Base-by-base conservation (phyloP, 2,113 vertebrate genomes). In the Alethe diademata region DNA sequence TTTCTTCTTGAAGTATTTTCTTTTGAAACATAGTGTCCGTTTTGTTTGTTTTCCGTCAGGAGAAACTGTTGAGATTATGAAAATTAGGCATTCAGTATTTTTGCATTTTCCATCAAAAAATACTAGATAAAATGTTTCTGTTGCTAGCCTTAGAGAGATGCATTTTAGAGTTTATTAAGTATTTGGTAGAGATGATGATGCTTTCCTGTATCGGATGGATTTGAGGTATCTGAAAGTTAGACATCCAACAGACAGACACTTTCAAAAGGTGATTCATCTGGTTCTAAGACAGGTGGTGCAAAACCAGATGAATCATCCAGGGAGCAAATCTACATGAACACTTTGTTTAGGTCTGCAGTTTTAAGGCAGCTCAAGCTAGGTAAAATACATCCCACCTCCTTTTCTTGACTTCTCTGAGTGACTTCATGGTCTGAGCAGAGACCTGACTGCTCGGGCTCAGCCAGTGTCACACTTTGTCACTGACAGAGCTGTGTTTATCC, bases 221-320 rank as follows among this genome's bases (percentile, higher is more conserved):
- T 71, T 86, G 74, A 90, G 36, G 11, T 82, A 64, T 20, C 88
- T 95, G 25, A 90, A 96, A 88, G 60, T 61, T 33, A 80, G 56
- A 36, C 64, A 90, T 90, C 82, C 75, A 88, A 58, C 79, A 90
- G 82, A 36, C 47, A 93, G 75, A 92, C 1, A 1, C 82, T 88
- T 93, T 93, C 60, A 88, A 54, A 90, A 90, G 75, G 78, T 96
- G 92, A 93, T 90, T 97, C 91, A 95, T 94, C 83, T 66, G 47
- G 35, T 83, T 86, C 86, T 94, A 83, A 90, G 72, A 83, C 74
- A 93, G 33, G 56, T 96, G 78, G 43, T 64, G 54, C 0, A 1
- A 92, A 94, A 58, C 0, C 2, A 92, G 56, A 90, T 96, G 82
- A 96, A 92, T 96, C 94, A 95, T 78, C 71, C 86, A 67, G 72